phyloP scores from a whole-genome alignment of 2,113 vertebrate genomes.

The Gnathonemus echidnorhynchus region DNA sequence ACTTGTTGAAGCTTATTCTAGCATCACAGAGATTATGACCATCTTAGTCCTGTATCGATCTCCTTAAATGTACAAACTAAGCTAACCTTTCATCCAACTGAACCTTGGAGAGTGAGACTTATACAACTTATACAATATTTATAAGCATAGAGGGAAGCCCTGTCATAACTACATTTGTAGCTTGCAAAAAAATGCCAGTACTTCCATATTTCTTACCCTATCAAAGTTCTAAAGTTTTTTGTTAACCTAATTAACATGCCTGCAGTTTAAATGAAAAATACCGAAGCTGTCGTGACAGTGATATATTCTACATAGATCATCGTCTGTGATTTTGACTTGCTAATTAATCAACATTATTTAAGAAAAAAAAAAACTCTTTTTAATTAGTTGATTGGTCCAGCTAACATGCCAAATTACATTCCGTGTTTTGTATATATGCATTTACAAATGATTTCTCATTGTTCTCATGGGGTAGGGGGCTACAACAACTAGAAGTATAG shows the following conservation, averaged over 20 bases:
- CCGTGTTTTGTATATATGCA: constrained; percentile 14
- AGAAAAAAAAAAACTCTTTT: constrained; percentile 53
- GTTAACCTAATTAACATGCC: constrained; percentile 55
- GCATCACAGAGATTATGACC: background rate
- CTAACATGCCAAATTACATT: constrained; percentile 43
- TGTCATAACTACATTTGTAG: constrained; percentile 19
- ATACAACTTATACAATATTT: background rate
- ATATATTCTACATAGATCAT: constrained; percentile 64
- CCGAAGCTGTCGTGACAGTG: constrained; percentile 57
- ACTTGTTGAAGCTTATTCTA: background rate
- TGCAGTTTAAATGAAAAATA: constrained; percentile 57
- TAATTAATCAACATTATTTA: constrained; percentile 73
- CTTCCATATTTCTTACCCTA: constrained; percentile 38
- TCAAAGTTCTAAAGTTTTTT: constrained; percentile 49
- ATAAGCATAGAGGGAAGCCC: background rate
- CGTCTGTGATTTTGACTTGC: constrained; percentile 60
- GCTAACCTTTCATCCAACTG: background rate
- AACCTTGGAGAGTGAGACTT: background rate
- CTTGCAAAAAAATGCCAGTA: constrained; percentile 39
- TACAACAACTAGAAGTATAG: background rate
- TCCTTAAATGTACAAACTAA: background rate
- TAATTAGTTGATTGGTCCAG: constrained; percentile 56
- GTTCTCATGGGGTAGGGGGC: background rate
- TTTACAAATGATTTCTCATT: constrained; percentile 36
- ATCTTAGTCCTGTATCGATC: background rate